phyloP scores from a whole-genome alignment of 2,113 vertebrate genomes.

The Dasypus novemcinctus region DNA sequence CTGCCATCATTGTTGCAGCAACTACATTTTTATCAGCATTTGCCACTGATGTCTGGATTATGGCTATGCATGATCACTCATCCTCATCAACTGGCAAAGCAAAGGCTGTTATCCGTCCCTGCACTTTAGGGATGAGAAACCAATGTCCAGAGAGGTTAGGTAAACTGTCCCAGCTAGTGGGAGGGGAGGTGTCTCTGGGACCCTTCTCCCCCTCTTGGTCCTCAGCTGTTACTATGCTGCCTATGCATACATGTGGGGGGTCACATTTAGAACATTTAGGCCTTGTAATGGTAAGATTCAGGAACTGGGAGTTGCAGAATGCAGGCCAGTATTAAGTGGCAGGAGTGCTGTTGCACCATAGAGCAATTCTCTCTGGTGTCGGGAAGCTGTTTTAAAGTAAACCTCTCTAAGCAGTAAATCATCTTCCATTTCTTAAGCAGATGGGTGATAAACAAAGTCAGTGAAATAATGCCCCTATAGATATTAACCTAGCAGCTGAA shows the following conservation, averaged over 20 bases:
- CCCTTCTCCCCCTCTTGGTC: neutral
- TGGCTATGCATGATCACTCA: neutral
- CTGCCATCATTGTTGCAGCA: neutral
- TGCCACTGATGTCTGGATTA: too few species aligned
- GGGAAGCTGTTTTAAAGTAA: conserved; percentile 55
- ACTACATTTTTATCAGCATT: neutral
- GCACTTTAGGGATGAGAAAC: neutral
- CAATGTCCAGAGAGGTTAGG: neutral
- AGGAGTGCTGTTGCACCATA: too few species aligned
- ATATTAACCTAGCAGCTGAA: conserved; percentile 56
- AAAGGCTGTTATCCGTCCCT: neutral
- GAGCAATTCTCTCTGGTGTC: neutral
- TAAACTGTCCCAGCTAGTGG: neutral
- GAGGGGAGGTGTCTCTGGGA: neutral
- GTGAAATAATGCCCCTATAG: conserved; percentile 56
- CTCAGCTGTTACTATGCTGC: neutral
- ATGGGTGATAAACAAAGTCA: conserved; percentile 69
- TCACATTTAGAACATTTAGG: accelerated
- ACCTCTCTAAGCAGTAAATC: conserved; percentile 65
- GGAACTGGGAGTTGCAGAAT: too few species aligned
- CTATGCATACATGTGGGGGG: neutral
- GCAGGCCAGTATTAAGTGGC: neutral
- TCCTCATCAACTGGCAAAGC: neutral
- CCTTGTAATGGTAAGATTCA: neutral
- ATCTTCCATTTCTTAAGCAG: conserved; percentile 76